These are phyloP conservation scores for Geotrypetes seraphini DNA, from an alignment of 2,797 vertebrate species.

Conservation along the genomic window DNA sequence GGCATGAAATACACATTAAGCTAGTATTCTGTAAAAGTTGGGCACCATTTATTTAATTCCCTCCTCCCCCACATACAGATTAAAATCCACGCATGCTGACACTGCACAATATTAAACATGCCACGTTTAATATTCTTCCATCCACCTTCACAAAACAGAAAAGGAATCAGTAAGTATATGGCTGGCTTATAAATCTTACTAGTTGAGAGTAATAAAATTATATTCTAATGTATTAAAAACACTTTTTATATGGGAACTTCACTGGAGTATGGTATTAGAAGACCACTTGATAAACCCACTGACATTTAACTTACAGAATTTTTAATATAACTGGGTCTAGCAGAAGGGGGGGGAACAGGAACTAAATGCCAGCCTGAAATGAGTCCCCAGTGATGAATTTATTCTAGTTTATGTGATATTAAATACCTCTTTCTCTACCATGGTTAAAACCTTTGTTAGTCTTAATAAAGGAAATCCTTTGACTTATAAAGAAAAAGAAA, in stretches of 20 bases:
- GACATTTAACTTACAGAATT: slow-evolving; percentile 35
- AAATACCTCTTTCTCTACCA: slow-evolving; percentile 19
- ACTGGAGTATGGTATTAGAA: slow-evolving; percentile 5
- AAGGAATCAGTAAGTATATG: too few species aligned
- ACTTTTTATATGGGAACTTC: slow-evolving; percentile 27
- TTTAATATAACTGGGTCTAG: slow-evolving; percentile 25
- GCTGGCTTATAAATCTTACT: slow-evolving; percentile 10
- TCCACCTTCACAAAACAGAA: too few species aligned
- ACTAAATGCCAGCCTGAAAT: slow-evolving; percentile 24
- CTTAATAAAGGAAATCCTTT: slow-evolving; percentile 9
- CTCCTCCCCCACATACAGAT: too few species aligned
- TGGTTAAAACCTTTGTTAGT: slow-evolving; percentile 12
- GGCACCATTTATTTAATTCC: too few species aligned
- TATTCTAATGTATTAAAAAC: slow-evolving; percentile 18
- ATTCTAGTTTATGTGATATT: slow-evolving; percentile 22
- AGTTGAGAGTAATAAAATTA: slow-evolving; percentile 22
- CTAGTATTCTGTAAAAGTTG: too few species aligned
- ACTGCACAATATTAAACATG: too few species aligned
- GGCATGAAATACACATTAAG: too few species aligned
- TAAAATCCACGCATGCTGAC: too few species aligned
- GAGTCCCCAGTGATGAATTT: slow-evolving; percentile 15
- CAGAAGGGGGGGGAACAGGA: slow-evolving; percentile 16
- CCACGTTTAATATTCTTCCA: too few species aligned
- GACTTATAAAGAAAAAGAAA: too few species aligned
- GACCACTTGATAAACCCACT: slow-evolving; percentile 23